Conservation (phyloP, 1,140 invertebrate genomes). For the Ips nitidus region DNA sequence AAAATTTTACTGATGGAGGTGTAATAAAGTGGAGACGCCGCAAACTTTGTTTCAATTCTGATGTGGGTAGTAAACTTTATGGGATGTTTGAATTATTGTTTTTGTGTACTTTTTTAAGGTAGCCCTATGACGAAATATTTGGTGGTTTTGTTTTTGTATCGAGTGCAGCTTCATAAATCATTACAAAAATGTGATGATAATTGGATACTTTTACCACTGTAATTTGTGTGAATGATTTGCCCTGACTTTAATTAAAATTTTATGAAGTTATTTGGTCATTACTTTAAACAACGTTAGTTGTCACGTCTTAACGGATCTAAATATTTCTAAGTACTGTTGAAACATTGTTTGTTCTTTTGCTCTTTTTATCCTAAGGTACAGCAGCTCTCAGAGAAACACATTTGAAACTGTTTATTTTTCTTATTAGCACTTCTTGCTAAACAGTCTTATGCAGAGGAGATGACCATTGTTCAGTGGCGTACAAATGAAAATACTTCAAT, state of each 20-base stretch:
- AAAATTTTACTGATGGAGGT: constrained; percentile 17
- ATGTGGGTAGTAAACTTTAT: constrained; percentile 2
- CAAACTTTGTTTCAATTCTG: constrained; percentile 14
- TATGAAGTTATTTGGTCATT: not conserved
- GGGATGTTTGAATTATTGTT: not conserved
- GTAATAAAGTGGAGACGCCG: constrained; percentile 21
- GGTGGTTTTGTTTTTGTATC: constrained; percentile 8
- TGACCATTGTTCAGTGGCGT: constrained; percentile 19
- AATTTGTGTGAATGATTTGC: no score
- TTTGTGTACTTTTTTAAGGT: constrained; percentile 13
- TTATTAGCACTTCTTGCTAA: constrained; percentile 20
- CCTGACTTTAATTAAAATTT: no score
- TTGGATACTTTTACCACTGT: no score
- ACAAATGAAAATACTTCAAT: not conserved
- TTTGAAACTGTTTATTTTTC: constrained; percentile 30
- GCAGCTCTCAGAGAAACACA: constrained; percentile 30
- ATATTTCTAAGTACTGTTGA: constrained; percentile 7
- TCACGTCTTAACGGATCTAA: constrained; percentile 10
- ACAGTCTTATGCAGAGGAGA: constrained; percentile 12
- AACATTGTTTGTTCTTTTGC: constrained; percentile 21
- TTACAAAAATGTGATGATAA: not conserved
- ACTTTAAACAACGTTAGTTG: not conserved
- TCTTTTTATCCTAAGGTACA: constrained; percentile 27
- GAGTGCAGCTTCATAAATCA: constrained; percentile 5
- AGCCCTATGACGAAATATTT: constrained; percentile 12